Base-by-base conservation (phyloP, 1,140 invertebrate genomes). In the Colletes gigas region DNA sequence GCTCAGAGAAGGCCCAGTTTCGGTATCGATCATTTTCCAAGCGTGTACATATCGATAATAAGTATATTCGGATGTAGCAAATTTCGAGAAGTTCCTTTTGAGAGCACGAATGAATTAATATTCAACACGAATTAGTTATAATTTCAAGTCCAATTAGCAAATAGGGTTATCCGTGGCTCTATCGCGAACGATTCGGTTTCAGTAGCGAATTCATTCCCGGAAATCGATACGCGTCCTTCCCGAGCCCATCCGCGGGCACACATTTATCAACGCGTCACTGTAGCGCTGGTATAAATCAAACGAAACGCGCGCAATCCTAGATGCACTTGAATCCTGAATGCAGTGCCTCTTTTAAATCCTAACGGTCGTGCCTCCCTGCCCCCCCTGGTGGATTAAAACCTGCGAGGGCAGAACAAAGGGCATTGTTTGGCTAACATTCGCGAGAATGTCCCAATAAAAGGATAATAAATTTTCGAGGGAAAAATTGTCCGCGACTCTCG, bases 381-480 rank as follows among this genome's bases (percentile, higher is more conserved):
- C 21, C 8, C 9, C n/a, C 30, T 21, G 30, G 21, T 7, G 19
- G 41, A 39, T 47, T 50, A 17, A 55, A 75, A 50, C 50, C 60
- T 9, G 10, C 3, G 19, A 17, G 39, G 50, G 5, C 12, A 1
- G 19, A 52, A 70, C 75, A 77, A 70, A 70, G 69, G n/a, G 15
- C 50, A 72, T 78, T 78, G 67, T 78, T 30, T 54, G 65, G 6
- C 19, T 21, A 59, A 60, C 47, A 41, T 71, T 9, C 19, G 63
- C 21, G 60, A 50, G 60, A 84, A 81, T 68, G 19, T 55, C 52
- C 44, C 69, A 72, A 77, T 69, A 55, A 67, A 62, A 55, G 54
- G 44, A 80, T 71, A 70, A 85, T 84, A 84, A 84, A 85, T 84
- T 65, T 52, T 14, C 55, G 47, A 50, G 69, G 78, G 70, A 78